Percentiles rank a stretch among this genome's conserved stretches.
These are phyloP conservation scores for Emydoidea blandingii DNA, from an alignment of 2,797 vertebrate genomes.

Conservation along the genomic window DNA sequence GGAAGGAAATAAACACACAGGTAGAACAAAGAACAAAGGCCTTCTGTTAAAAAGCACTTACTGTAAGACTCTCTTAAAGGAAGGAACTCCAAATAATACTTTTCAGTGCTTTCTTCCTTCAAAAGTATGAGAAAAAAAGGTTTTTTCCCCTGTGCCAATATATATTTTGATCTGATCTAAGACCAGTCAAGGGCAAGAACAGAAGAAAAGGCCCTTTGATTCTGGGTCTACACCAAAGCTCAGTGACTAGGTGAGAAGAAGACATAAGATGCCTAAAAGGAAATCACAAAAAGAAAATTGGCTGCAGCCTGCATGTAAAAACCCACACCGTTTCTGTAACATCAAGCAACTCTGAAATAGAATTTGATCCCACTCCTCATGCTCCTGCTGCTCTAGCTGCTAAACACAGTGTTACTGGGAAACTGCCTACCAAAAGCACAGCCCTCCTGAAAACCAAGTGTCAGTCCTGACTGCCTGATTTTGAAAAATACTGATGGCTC, in stretches of 20 bases:
- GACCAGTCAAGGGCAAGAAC: constrained; percentile 54
- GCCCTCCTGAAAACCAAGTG: background rate
- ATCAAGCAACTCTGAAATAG: constrained; percentile 54
- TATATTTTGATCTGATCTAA: constrained; percentile 54
- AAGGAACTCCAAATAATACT: background rate
- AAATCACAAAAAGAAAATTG: constrained; percentile 60
- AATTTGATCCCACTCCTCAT: constrained; percentile 27
- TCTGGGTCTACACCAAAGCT: constrained; percentile 51
- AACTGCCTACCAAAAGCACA: background rate
- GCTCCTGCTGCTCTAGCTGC: constrained; percentile 34
- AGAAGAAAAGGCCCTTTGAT: constrained; percentile 55
- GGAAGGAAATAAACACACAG: background rate
- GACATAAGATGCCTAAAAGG: constrained; percentile 12
- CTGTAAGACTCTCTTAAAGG: background rate
- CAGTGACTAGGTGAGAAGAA: constrained; percentile 28
- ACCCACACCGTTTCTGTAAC: constrained; percentile 49
- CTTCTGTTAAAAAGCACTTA: background rate
- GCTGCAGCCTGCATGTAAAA: constrained; percentile 44
- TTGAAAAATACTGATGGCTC: background rate
- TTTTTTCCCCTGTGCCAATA: background rate
- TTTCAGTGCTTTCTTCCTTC: background rate
- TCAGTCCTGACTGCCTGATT: background rate
- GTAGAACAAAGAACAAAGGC: background rate
- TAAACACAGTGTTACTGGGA: background rate
- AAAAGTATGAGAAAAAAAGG: constrained; percentile 28